Percentiles rank a stretch among this genome's conserved stretches.
These are phyloP conservation scores for Eumeta japonica DNA, from an alignment of 1,140 invertebrate genomes.

Conservation along the genomic window DNA sequence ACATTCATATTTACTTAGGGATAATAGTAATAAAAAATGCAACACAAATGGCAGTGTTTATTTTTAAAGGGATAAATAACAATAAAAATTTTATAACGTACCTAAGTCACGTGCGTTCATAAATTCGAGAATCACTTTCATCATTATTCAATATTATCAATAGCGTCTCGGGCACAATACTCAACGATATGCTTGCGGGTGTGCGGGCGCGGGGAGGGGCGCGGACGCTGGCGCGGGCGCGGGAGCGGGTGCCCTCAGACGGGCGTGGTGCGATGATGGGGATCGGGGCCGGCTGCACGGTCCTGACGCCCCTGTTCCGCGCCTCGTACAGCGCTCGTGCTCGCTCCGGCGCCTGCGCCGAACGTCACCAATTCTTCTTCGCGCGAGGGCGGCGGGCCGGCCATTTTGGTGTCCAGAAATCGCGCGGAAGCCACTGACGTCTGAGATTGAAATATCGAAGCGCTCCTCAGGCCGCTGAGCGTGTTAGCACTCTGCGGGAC, in stretches of 20 bases:
- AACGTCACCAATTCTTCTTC: conserved; percentile 50
- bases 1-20: no score
- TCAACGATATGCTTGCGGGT: conserved; percentile 51
- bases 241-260: conserved; percentile 39
- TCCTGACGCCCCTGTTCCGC: conserved; percentile 29
- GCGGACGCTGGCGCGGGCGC: background rate
- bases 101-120: conserved; percentile 32
- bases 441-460: conserved; percentile 50
- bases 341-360: conserved; percentile 23
- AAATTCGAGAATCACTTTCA: conserved; percentile 47
- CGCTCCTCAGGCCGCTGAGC: conserved; percentile 43
- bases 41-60: conserved; percentile 54
- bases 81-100: conserved; percentile 45
- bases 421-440: conserved; percentile 44
- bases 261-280: conserved; percentile 43
- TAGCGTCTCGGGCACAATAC: conserved; percentile 27
- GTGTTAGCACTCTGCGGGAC: conserved; percentile 51
- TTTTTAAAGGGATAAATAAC: conserved; percentile 50
- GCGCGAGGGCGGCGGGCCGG: conserved; percentile 38
- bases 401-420: conserved; percentile 39
- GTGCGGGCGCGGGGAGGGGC: background rate
- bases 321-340: conserved; percentile 11
- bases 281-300: conserved; percentile 44
- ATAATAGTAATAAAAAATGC: background rate
- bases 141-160: conserved; percentile 23